Base-by-base conservation (phyloP, 2,797 vertebrate species). In the Gymnoscopelus microlampas region DNA sequence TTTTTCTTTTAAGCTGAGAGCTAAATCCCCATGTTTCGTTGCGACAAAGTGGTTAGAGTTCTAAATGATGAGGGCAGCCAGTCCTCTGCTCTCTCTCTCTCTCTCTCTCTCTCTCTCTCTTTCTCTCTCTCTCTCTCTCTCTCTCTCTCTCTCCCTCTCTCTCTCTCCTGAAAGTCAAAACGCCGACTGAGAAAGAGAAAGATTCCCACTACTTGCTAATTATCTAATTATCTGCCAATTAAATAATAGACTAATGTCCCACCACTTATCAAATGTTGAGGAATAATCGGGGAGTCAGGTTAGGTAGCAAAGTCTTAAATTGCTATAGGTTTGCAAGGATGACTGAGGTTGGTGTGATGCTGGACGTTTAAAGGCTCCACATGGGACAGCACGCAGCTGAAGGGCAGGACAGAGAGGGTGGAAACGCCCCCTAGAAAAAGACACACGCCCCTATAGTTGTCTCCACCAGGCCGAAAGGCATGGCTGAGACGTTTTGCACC, bases 11-110 rank as follows among this genome's bases (percentile, higher is more conserved):
- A 2, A 44, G 9, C 39, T 44, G 39, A 44, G 1, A 10, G 39
- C 39, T 44, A 44, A 44, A 44, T 44, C 39, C 39, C 39, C 39
- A 44, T 44, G 9, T 44, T 44, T 44, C 39, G 39, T 44, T 44
- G 39, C 39, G 39, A 9, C 39, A 35, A 35, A 35, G 32, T 35
- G 32, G 32, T 35, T 44, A 9, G 39, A 44, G 39, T 44, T 9
- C 1, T 44, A 44, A 44, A 44, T 44, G 80, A 78, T 64, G 71
- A 76, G 73, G 66, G 73, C 76, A 60, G 71, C 39, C 39, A 44
- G 39, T 44, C 39, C 39, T 44, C 39, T 44, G 7, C 73, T 59
- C 70, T 57, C 51, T 57, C 48, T n/a, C 11, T 11, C 11, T n/a
- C 24, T n/a, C 11, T 11, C 11, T n/a, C 24, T n/a, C 11, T 11